Evolutionary conservation across 2,113 vertebrate species (phyloP).

Genomic region (Tautogolabrus adspersus): DNA sequence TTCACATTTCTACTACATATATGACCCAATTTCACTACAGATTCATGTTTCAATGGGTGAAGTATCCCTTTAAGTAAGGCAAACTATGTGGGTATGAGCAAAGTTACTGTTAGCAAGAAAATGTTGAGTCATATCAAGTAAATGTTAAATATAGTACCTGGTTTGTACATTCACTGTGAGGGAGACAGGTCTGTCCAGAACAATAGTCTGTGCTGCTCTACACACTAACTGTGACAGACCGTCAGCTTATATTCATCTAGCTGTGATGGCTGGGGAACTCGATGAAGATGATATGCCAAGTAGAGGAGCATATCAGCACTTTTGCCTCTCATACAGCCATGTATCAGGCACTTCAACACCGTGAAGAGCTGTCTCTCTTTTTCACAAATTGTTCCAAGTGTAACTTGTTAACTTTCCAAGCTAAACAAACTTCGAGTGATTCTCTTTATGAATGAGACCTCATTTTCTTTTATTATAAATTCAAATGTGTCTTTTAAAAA

Average conservation of each 20-base stretch:
- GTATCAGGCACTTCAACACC: not conserved
- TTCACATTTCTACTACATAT: too few relatives aligned
- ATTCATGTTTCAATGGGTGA: too few relatives aligned
- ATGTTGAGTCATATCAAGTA: conserved; percentile 52
- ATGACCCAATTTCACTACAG: too few relatives aligned
- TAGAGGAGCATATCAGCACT: conserved; percentile 54
- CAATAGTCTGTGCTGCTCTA: conserved; percentile 45
- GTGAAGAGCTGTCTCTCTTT: not conserved
- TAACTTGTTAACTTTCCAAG: not conserved
- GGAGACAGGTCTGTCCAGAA: conserved; percentile 52
- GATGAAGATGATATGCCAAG: conserved; percentile 52
- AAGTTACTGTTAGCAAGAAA: conserved; percentile 34
- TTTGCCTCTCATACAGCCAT: conserved; percentile 12
- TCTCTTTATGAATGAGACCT: not conserved
- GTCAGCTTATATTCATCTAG: conserved; percentile 58
- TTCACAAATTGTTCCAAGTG: conserved; percentile 33
- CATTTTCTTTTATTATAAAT: not conserved
- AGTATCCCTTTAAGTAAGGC: conserved; percentile 18
- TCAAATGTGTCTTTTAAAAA: not conserved
- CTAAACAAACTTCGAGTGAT: not conserved
- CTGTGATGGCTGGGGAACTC: conserved; percentile 16
- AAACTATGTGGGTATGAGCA: conserved; percentile 22
- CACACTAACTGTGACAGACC: conserved; percentile 52
- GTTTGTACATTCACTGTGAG: conserved; percentile 45
- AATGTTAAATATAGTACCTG: conserved; percentile 55